Base-by-base conservation (phyloP, 2,113 vertebrate species). In the Urocolius indicus region DNA sequence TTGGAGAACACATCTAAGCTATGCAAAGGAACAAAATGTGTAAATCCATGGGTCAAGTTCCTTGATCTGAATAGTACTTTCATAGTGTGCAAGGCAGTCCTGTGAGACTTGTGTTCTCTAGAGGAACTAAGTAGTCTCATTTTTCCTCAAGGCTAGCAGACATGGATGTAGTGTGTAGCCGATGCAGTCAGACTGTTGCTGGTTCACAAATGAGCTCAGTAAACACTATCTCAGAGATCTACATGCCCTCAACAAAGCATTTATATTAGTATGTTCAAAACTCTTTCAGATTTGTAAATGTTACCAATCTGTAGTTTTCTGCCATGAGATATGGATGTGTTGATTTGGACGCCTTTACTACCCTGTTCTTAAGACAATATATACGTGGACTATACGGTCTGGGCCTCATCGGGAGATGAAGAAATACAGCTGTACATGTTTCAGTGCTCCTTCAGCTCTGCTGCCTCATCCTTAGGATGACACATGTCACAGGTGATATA, bases 141-240 rank as follows among this genome's bases (percentile, higher is more conserved):
- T 23, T 68, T 34, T 87, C 34, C 72, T 22, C 24, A 32, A 32
- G 58, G 30, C 1, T 9, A 52, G 73, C 30, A 65, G 38, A 48
- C 2, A 2, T 29, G 45, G 14, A 4, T 27, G 8, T 5, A 23
- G n/a, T 4, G 18, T 1, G 1, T 22, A 30, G 68, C 22, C 1
- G 3, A 36, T 20, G 8, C 36, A 65, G 78, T 46, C 14, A 38
- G 45, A 18, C 41, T 46, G 51, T 38, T 84, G 36, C 29, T 7
- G 3, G 16, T 5, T 90, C 43, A 23, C 0, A 0, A 76, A 38
- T 0, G 0, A 8, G 9, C 59, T 43, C 34, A 11, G 46, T n/a
- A 43, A 51, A 55, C 10, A 46, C 32, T 26, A 20, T 15, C 29
- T 29, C 10, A n/a, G 18, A 13, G 22, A 18, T 49, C 76, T 72